Conservation (phyloP, 2,888 invertebrate genomes). For the Limnephilus marmoratus region DNA sequence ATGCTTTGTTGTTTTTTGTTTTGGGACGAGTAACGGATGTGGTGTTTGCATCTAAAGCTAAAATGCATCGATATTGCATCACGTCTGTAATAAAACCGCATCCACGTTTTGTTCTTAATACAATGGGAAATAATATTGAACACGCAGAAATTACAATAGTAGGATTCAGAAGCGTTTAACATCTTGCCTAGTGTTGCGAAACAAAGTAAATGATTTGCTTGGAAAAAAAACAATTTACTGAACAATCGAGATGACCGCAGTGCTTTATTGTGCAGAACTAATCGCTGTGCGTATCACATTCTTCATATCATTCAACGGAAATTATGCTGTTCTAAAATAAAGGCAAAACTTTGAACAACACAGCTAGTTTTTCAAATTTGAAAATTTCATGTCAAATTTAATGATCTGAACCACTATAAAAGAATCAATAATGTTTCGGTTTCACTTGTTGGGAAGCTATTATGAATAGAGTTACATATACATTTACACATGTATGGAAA, state of each 20-base stretch:
- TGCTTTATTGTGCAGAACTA: conserved; percentile 31
- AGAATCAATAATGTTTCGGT: too few relatives aligned
- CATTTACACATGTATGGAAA: not conserved
- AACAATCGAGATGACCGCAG: conserved; percentile 18
- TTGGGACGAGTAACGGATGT: conserved; percentile 17
- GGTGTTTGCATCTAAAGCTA: not conserved
- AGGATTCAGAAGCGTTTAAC: not conserved
- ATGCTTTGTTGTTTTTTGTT: not conserved
- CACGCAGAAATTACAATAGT: not conserved
- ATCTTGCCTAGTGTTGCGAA: conserved; percentile 16
- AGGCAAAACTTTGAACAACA: not conserved
- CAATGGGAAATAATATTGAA: conserved; percentile 46
- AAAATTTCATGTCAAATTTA: not conserved
- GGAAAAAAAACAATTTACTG: conserved; percentile 10
- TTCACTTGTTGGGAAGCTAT: not conserved
- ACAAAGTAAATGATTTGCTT: conserved; percentile 38
- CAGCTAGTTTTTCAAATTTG: not conserved
- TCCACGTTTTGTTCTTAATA: conserved; percentile 45
- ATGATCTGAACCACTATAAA: not conserved
- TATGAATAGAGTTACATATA: not conserved
- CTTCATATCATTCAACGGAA: not conserved
- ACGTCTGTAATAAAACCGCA: conserved; percentile 40
- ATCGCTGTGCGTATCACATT: not conserved
- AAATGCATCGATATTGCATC: conserved; percentile 30
- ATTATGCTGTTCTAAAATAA: not conserved